These are phyloP conservation scores for Drosophila kambysellisi DNA, from an alignment of 2,888 invertebrate species.

Conservation along the genomic window DNA sequence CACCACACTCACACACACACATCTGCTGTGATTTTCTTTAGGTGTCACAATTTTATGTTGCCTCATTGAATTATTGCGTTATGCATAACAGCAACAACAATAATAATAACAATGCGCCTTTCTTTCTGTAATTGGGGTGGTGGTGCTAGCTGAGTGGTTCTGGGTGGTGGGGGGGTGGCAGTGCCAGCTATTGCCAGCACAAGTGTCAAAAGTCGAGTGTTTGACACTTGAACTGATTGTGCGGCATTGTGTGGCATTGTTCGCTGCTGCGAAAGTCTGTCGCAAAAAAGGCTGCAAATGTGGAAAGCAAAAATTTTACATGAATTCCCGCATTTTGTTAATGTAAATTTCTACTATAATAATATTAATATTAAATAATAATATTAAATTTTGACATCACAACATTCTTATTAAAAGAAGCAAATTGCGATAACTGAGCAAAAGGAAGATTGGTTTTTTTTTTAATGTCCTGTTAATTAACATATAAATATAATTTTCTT, in stretches of 20 bases:
- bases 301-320: conserved; percentile 9
- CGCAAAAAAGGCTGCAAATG: conserved; percentile 6
- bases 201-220: conserved; percentile 51
- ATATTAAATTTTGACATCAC: neutral
- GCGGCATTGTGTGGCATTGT: conserved; percentile 34
- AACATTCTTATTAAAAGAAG: too few species aligned
- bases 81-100: conserved; percentile 39
- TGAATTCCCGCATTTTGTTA: neutral
- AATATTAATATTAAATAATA: neutral
- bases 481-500: too few species aligned
- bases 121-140: conserved; percentile 28
- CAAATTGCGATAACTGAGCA: too few species aligned
- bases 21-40: conserved; percentile 64
- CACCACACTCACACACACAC: conserved; percentile 42
- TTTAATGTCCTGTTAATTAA: too few species aligned
- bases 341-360: neutral
- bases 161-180: conserved; percentile 17
- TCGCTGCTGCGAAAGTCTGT: conserved; percentile 6
- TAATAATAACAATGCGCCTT: conserved; percentile 51
- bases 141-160: conserved; percentile 6
- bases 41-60: conserved; percentile 72
- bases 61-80: conserved; percentile 74
- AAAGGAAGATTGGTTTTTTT: too few species aligned
- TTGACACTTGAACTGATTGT: conserved; percentile 62
- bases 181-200: conserved; percentile 20